phyloP scores from a whole-genome alignment of 2,888 invertebrate genomes.

The Sarcophaga carnaria region DNA sequence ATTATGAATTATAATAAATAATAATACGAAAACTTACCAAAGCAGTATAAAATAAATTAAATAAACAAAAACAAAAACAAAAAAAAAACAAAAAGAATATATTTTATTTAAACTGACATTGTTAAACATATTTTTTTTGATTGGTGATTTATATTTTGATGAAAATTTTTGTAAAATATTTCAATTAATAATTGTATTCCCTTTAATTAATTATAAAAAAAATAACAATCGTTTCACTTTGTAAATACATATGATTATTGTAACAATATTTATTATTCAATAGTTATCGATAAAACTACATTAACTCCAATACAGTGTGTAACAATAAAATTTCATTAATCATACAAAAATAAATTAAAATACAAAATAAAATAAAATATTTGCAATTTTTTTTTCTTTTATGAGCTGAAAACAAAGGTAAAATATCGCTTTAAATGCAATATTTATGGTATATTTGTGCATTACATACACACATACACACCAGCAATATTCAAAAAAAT shows the following conservation, averaged over 20 bases:
- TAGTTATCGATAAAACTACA: background rate
- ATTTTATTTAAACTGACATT: slow-evolving; percentile 21
- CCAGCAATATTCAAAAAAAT: no score
- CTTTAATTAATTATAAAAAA: background rate
- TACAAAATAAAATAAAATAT: background rate
- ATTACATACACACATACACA: no score
- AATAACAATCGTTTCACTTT: slow-evolving; percentile 32
- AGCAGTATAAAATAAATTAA: slow-evolving; percentile 25
- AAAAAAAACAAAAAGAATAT: slow-evolving; percentile 27
- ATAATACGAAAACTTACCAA: background rate
- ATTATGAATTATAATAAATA: slow-evolving; percentile 2
- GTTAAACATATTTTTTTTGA: slow-evolving; percentile 29
- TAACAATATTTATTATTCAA: background rate
- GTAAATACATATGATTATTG: background rate
- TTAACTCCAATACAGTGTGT: background rate
- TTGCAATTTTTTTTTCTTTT: background rate
- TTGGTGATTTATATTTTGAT: background rate
- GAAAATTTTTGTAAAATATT: slow-evolving; percentile 44
- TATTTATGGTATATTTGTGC: no score
- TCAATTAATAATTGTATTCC: slow-evolving; percentile 40
- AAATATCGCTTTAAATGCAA: no score
- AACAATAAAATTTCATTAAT: slow-evolving; percentile 6
- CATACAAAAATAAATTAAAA: background rate
- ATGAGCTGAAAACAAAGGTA: no score
- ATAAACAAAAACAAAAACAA: slow-evolving; percentile 3